Conservation (phyloP, 2,888 invertebrate genomes). For the Trimorus sp. region DNA sequence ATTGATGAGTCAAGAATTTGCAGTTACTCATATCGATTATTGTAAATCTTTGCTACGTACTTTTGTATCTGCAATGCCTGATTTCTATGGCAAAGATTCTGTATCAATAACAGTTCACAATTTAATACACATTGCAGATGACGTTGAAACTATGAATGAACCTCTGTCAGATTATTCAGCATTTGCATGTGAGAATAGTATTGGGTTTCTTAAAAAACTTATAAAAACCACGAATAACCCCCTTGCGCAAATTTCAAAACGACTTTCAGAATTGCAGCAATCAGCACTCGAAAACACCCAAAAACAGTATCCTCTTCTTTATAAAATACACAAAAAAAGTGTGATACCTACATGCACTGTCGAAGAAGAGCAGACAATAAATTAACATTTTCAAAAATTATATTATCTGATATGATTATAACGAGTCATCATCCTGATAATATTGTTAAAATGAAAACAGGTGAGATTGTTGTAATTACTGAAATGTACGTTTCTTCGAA, state of each 20-base stretch:
- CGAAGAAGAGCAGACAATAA: neutral
- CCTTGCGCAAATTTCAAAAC: slow-evolving; percentile 11
- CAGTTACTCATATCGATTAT: no score
- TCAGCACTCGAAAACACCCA: neutral
- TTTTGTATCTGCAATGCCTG: slow-evolving; percentile 4
- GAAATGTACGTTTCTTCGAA: no score
- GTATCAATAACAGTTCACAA: slow-evolving; percentile 9
- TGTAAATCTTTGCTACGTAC: slow-evolving; percentile 5
- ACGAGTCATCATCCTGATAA: slow-evolving; percentile 8
- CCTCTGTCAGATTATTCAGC: slow-evolving; percentile 3
- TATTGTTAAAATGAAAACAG: slow-evolving; percentile 8
- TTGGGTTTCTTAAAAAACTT: slow-evolving; percentile 42
- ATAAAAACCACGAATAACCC: slow-evolving; percentile 35
- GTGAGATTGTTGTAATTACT: neutral
- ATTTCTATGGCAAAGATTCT: slow-evolving; percentile 4
- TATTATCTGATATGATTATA: neutral
- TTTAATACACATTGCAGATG: slow-evolving; percentile 4
- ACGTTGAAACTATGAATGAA: neutral
- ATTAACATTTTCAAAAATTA: no score
- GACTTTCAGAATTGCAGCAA: slow-evolving; percentile 38
- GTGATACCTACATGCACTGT: slow-evolving; percentile 4
- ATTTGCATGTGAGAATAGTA: slow-evolving; percentile 15
- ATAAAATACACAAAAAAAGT: slow-evolving; percentile 2
- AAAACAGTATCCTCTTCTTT: neutral
- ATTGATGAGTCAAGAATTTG: no score